A percentile compares a stretch with the other conserved stretches of the same genome.
phyloP scores from a whole-genome alignment of 2,797 vertebrate genomes.

The Phoeniculus purpureus region DNA sequence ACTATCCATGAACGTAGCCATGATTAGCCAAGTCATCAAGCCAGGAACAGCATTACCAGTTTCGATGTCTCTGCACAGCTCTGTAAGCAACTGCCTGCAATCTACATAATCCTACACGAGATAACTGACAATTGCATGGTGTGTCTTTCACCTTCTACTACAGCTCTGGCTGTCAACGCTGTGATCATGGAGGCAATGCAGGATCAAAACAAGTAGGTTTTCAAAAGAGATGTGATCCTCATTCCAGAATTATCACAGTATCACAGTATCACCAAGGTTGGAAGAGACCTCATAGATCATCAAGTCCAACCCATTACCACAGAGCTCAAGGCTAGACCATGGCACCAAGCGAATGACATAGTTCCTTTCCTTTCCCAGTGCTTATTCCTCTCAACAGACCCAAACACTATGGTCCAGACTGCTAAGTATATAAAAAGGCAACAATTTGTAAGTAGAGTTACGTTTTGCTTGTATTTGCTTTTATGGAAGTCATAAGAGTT shows the following conservation, averaged over 20 bases:
- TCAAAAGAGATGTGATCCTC: background rate
- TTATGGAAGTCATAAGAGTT: conserved; percentile 29
- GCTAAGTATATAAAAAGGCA: background rate
- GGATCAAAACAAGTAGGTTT: background rate
- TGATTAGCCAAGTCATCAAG: background rate
- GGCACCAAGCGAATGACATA: no score
- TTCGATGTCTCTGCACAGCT: background rate
- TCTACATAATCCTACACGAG: background rate
- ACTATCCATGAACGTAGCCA: background rate
- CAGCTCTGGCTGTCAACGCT: background rate
- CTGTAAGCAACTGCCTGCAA: background rate
- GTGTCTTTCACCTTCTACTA: background rate
- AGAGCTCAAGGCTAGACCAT: no score
- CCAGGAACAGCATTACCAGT: background rate
- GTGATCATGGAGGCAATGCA: background rate
- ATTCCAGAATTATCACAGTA: background rate
- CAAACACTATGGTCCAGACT: background rate
- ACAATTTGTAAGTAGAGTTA: background rate
- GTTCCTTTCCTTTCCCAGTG: background rate
- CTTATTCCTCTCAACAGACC: background rate
- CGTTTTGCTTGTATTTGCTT: conserved; percentile 9
- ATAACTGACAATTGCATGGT: background rate
- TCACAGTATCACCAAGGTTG: no score
- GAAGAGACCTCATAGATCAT: no score
- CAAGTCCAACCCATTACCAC: no score